Conservation (phyloP, 1,140 invertebrate genomes). For the Caenorhabditis brenneri region DNA sequence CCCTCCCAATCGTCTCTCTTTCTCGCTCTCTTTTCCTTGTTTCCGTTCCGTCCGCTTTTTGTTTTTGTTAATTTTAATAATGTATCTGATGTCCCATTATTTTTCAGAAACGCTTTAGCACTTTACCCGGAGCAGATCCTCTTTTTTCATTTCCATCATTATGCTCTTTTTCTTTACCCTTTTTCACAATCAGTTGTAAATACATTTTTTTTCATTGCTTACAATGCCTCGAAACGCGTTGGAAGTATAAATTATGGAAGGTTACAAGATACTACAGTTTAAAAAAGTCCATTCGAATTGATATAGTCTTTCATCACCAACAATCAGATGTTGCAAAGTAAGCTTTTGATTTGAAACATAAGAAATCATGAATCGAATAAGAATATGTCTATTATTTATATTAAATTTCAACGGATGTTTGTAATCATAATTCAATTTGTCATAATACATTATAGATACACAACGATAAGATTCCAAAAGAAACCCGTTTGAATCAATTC, state of each 20-base stretch:
- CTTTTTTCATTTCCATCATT: background rate
- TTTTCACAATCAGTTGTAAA: background rate
- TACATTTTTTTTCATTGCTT: background rate
- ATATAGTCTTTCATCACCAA: no score
- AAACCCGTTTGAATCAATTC: constrained; percentile 28
- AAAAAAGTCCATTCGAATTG: no score
- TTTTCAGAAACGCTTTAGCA: background rate
- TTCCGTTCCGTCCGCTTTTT: background rate
- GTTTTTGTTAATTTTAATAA: background rate
- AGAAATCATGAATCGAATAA: no score
- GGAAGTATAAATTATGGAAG: constrained; percentile 10
- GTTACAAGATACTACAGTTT: no score
- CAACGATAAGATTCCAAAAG: background rate
- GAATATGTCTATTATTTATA: no score
- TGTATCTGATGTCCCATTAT: constrained; percentile 5
- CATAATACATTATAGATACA: background rate
- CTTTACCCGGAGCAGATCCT: background rate
- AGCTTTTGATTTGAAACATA: no score
- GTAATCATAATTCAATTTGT: background rate
- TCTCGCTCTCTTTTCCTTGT: background rate
- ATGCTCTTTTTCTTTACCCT: background rate
- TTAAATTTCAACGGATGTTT: no score
- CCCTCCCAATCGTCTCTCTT: constrained; percentile 13
- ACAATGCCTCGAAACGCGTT: background rate
- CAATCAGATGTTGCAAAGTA: no score